These are phyloP conservation scores for Vollenhovia emeryi DNA, from an alignment of 1,140 invertebrate genomes.

Conservation along the genomic window DNA sequence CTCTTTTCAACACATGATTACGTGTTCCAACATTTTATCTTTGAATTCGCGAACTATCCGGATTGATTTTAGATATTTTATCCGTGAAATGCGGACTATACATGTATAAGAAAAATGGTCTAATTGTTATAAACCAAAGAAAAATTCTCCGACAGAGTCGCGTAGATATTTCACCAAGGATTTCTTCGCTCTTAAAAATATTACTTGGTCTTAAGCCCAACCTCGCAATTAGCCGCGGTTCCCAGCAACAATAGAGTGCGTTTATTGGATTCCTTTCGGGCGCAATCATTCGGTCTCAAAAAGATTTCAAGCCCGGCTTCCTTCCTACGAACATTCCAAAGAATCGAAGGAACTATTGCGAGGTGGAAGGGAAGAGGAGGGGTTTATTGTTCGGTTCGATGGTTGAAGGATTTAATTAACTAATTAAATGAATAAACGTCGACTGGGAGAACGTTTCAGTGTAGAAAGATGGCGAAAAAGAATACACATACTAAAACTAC, in stretches of 20 bases:
- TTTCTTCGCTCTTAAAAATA: slow-evolving; percentile 40
- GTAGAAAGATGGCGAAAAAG: not conserved
- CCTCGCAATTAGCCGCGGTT: slow-evolving; percentile 66
- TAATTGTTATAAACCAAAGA: slow-evolving; percentile 28
- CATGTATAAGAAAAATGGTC: not conserved
- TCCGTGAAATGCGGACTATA: not conserved
- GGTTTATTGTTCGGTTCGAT: slow-evolving; percentile 36
- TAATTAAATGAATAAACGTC: slow-evolving; percentile 22
- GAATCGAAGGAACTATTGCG: slow-evolving; percentile 44
- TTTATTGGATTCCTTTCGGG: slow-evolving; percentile 72
- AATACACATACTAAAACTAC: no score
- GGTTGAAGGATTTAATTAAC: slow-evolving; percentile 33
- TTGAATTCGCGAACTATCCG: not conserved
- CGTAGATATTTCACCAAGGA: slow-evolving; percentile 39
- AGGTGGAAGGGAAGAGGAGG: not conserved
- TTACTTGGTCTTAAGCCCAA: slow-evolving; percentile 52
- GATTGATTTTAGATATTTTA: not conserved
- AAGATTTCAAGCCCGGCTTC: slow-evolving; percentile 62
- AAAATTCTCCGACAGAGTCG: slow-evolving; percentile 22
- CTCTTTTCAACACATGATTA: not conserved
- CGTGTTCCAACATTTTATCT: not conserved
- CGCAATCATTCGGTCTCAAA: slow-evolving; percentile 61
- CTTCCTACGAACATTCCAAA: slow-evolving; percentile 33
- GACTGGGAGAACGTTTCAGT: not conserved
- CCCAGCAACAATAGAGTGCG: slow-evolving; percentile 66